These are phyloP conservation scores for Tipula vernalis DNA, from an alignment of 2,888 invertebrate species.

Conservation along the genomic window DNA sequence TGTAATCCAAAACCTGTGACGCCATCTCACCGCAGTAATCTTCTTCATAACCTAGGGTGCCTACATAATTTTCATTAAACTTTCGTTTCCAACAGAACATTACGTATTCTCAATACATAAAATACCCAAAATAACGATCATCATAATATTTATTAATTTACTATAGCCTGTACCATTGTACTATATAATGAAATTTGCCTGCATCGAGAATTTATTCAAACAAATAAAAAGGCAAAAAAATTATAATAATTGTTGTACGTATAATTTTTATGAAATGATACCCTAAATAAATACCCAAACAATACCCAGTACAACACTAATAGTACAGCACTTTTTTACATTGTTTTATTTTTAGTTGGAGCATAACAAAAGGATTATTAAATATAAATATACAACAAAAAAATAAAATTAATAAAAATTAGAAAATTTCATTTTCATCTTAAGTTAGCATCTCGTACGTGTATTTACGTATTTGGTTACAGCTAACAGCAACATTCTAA, in stretches of 20 bases:
- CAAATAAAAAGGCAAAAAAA: not conserved
- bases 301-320: no score
- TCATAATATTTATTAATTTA: not conserved
- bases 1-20: no score
- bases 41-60: no score
- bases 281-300: not conserved
- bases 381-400: not conserved
- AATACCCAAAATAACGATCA: not conserved
- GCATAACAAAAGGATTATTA: not conserved
- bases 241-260: not conserved
- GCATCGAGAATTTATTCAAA: not conserved
- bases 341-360: not conserved
- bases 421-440: not conserved
- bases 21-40: no score
- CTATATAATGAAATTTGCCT: not conserved
- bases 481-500: not conserved
- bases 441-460: not conserved
- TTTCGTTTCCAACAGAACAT: no score
- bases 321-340: not conserved
- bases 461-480: not conserved
- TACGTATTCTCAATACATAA: no score
- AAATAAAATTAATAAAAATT: not conserved
- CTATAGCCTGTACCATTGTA: not conserved
- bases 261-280: not conserved
- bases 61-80: no score